These are phyloP conservation scores for Nerophis ophidion DNA, from an alignment of 2,113 vertebrate species.

Conservation along the genomic window DNA sequence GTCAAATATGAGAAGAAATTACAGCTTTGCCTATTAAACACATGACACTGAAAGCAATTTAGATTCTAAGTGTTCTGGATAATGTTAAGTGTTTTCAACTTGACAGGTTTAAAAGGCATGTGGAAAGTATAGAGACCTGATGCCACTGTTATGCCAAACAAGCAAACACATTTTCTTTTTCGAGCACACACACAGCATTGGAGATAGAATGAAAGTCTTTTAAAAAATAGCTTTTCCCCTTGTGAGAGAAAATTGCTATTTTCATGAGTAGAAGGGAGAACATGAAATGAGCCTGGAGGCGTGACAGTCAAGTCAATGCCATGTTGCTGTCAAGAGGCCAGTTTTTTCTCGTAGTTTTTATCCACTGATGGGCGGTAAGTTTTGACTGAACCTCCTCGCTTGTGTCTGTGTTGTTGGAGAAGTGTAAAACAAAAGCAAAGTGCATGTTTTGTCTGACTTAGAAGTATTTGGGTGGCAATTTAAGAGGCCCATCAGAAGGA, in stretches of 20 bases:
- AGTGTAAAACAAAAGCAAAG: slow-evolving; percentile 3
- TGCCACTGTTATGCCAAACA: slow-evolving; percentile 26
- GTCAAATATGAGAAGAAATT: slow-evolving; percentile 9
- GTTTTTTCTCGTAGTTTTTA: slow-evolving; percentile 20
- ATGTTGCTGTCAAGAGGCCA: slow-evolving; percentile 24
- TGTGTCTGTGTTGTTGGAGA: slow-evolving; percentile 14
- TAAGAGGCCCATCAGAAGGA: background rate
- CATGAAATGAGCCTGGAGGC: slow-evolving; percentile 14
- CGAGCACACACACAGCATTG: slow-evolving; percentile 6
- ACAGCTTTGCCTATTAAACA: slow-evolving; percentile 12
- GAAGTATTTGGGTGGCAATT: background rate
- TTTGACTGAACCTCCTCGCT: slow-evolving; percentile 14
- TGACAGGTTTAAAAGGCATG: slow-evolving; percentile 29
- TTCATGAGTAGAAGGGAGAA: background rate
- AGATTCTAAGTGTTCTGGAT: slow-evolving; percentile 27
- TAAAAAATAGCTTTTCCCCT: background rate
- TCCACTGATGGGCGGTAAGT: slow-evolving; percentile 12
- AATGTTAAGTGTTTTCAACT: slow-evolving; percentile 27
- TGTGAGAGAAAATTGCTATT: background rate
- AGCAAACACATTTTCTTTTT: slow-evolving; percentile 31
- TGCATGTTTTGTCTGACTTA: background rate
- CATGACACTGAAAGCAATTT: slow-evolving; percentile 34
- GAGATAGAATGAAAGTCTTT: background rate
- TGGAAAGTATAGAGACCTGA: slow-evolving; percentile 15
- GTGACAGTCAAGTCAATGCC: slow-evolving; percentile 28